These are phyloP conservation scores for Trichomalopsis sarcophagae DNA, from an alignment of 1,140 invertebrate species.

Conservation along the genomic window DNA sequence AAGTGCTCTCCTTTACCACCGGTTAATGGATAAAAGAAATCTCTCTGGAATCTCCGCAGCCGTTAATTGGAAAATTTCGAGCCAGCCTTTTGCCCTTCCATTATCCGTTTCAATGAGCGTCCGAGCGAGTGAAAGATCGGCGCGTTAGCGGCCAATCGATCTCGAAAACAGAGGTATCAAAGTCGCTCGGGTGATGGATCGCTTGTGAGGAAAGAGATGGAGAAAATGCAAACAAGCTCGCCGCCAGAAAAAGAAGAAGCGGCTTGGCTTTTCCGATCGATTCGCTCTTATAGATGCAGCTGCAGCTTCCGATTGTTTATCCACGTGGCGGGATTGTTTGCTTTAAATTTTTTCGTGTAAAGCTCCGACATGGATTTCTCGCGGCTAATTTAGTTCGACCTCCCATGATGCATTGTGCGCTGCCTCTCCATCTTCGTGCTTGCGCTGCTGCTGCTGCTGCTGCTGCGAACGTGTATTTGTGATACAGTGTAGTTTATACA, in stretches of 20 bases:
- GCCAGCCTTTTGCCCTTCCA: neutral
- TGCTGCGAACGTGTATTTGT: no score
- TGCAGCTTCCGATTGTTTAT: neutral
- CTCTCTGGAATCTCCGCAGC: no score
- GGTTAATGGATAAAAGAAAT: no score
- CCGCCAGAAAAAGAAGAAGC: neutral
- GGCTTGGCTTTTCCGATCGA: neutral
- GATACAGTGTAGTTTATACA: neutral
- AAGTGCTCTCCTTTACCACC: no score
- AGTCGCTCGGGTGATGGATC: conserved; percentile 8
- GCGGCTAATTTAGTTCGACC: conserved; percentile 17
- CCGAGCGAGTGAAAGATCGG: neutral
- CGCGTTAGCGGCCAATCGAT: conserved; percentile 1
- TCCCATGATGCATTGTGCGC: no score
- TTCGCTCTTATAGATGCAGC: neutral
- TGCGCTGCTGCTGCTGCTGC: no score
- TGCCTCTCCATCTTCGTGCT: no score
- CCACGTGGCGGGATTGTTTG: neutral
- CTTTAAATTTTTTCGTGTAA: neutral
- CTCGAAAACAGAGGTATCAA: conserved; percentile 21
- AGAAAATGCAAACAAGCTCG: conserved; percentile 8
- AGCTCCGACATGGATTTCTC: neutral
- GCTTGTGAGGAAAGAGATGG: neutral
- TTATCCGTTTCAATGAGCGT: neutral
- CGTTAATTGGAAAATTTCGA: neutral